Conservation (phyloP, 2,797 vertebrate species). For the Anniella stebbinsi region DNA sequence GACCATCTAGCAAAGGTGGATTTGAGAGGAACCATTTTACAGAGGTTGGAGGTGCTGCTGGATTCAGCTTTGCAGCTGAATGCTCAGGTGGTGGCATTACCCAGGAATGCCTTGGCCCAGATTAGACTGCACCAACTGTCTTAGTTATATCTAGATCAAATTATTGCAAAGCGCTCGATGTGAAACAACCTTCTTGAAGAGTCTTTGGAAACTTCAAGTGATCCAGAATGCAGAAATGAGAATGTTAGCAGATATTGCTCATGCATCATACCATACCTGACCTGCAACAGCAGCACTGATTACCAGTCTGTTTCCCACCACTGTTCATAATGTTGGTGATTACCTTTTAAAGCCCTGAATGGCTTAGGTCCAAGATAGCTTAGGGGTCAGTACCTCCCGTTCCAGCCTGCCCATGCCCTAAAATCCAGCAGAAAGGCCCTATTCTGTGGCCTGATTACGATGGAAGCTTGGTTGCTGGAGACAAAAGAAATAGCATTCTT, state of each 20-base stretch:
- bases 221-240: too few relatives aligned
- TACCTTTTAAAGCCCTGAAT: too few relatives aligned
- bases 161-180: not conserved
- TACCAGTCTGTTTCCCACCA: not conserved
- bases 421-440: not conserved
- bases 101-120: too few relatives aligned
- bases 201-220: not conserved
- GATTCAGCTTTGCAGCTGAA: not conserved
- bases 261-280: not conserved
- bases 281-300: not conserved
- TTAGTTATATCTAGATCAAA: not conserved
- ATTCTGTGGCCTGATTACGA: not conserved
- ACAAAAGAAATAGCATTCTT: not conserved
- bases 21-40: not conserved
- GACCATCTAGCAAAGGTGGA: not conserved
- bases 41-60: not conserved
- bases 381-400: too few relatives aligned
- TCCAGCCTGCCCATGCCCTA: not conserved
- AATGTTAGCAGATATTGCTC: too few relatives aligned
- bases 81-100: not conserved
- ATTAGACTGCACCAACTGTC: too few relatives aligned
- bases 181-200: not conserved
- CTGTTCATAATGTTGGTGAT: not conserved
- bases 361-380: too few relatives aligned
- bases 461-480: not conserved